phyloP scores from a whole-genome alignment of 2,888 invertebrate species.

The Eupeodes luniger region DNA sequence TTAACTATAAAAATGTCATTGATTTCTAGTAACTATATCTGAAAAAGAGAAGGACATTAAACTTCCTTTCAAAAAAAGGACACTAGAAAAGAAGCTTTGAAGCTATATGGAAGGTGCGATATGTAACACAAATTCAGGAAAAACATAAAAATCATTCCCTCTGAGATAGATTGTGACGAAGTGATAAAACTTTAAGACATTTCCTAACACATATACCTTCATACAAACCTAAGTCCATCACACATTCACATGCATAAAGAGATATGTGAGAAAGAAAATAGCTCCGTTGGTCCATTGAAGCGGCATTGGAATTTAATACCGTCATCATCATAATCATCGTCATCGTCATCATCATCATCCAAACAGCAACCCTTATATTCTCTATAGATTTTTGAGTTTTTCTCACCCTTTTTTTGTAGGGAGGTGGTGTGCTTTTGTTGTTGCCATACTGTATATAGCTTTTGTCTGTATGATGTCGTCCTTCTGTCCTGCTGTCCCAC shows the following conservation, averaged over 20 bases:
- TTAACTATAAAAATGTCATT: slow-evolving; percentile 43
- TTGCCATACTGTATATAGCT: slow-evolving; percentile 8
- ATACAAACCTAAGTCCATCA: neutral
- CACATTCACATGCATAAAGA: neutral
- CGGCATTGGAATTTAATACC: slow-evolving; percentile 61
- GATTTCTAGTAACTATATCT: slow-evolving; percentile 45
- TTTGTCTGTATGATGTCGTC: slow-evolving; percentile 14
- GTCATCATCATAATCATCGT: slow-evolving; percentile 51
- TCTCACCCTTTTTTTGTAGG: slow-evolving; percentile 22
- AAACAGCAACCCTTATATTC: slow-evolving; percentile 37
- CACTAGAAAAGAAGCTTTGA: neutral
- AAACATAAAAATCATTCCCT: slow-evolving; percentile 65
- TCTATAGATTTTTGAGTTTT: slow-evolving; percentile 31
- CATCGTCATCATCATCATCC: slow-evolving; percentile 55
- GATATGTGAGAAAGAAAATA: neutral
- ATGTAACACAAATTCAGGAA: slow-evolving; percentile 45
- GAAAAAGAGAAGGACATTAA: slow-evolving; percentile 24
- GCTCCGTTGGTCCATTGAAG: slow-evolving; percentile 39
- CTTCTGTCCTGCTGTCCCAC: slow-evolving; percentile 64
- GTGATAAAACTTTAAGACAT: slow-evolving; percentile 74
- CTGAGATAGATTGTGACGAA: slow-evolving; percentile 61
- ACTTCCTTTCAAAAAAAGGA: neutral
- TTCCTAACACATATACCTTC: slow-evolving; percentile 9
- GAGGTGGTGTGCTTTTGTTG: neutral
- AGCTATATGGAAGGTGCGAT: neutral